Percentiles rank a stretch among this genome's conserved stretches.
Conservation (phyloP, 2,113 vertebrate genomes). For the Alouatta palliata region DNA sequence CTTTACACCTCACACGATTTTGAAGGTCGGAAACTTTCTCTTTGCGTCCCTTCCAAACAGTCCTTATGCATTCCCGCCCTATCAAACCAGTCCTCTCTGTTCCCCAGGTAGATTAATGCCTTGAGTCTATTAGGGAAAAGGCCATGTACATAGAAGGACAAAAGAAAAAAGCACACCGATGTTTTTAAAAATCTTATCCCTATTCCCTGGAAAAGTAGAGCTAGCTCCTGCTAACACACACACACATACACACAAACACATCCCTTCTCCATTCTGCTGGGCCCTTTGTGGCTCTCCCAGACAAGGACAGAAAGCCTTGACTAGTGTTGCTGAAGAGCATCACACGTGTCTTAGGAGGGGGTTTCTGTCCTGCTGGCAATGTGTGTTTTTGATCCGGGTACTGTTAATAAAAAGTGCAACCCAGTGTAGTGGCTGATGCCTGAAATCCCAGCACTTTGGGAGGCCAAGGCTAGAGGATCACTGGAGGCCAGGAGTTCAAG, state of each 20-base stretch:
- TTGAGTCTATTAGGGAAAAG: background rate
- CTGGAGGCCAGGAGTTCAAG: too few relatives aligned
- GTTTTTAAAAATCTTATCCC: background rate
- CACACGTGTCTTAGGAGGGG: background rate
- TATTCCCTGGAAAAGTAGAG: background rate
- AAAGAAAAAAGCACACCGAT: background rate
- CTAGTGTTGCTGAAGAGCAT: background rate
- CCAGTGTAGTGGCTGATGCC: too few relatives aligned
- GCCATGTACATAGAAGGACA: background rate
- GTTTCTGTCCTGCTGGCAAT: background rate
- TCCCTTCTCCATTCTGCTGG: background rate
- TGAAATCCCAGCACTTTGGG: too few relatives aligned
- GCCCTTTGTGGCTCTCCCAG: background rate
- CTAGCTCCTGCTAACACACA: background rate
- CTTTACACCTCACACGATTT: background rate
- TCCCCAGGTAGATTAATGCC: background rate
- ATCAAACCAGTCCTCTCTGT: background rate
- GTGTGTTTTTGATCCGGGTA: background rate
- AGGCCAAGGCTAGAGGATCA: too few relatives aligned
- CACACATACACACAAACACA: background rate
- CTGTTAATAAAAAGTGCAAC: background rate
- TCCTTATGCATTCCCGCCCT: background rate
- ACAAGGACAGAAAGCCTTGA: background rate
- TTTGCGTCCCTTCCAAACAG: background rate
- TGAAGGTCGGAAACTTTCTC: constrained; percentile 15